These are phyloP conservation scores for Nibea albiflora DNA, from an alignment of 2,113 vertebrate genomes.

Conservation along the genomic window DNA sequence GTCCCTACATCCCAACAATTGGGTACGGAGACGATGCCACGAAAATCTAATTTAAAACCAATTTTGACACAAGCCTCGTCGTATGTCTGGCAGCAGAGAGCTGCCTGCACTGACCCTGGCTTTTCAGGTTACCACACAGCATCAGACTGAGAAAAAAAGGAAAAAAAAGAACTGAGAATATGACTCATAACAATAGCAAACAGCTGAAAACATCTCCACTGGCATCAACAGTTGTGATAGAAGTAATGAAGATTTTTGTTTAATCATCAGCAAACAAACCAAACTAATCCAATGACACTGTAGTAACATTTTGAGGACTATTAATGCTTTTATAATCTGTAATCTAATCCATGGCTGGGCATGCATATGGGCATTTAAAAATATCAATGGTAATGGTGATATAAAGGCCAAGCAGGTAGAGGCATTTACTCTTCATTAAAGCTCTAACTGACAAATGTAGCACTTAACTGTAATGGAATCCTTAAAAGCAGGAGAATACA, in stretches of 20 bases:
- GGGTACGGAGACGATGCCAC: slow-evolving; percentile 44
- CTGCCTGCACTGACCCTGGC: slow-evolving; percentile 39
- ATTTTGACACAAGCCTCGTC: slow-evolving; percentile 61
- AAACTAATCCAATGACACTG: background rate
- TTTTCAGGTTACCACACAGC: slow-evolving; percentile 44
- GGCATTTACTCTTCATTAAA: slow-evolving; percentile 28
- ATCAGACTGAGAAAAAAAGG: background rate
- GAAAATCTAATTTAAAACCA: slow-evolving; percentile 77
- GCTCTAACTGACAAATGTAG: slow-evolving; percentile 12
- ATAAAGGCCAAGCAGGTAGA: background rate
- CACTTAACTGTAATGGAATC: background rate
- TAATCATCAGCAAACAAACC: background rate
- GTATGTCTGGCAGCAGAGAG: slow-evolving; percentile 30
- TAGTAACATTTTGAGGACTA: slow-evolving; percentile 2
- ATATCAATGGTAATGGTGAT: background rate
- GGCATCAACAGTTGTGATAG: background rate
- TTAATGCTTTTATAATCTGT: background rate
- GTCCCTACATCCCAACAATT: slow-evolving; percentile 33
- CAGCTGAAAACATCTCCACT: slow-evolving; percentile 9
- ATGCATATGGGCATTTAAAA: background rate
- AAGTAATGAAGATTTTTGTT: background rate
- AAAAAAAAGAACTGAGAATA: slow-evolving; percentile 1
- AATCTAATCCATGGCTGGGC: background rate
- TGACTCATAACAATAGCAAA: slow-evolving; percentile 36
- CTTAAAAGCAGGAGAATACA: slow-evolving; percentile 8